phyloP scores from a whole-genome alignment of 2,797 vertebrate genomes.

The Paedocypris micromegethes region DNA sequence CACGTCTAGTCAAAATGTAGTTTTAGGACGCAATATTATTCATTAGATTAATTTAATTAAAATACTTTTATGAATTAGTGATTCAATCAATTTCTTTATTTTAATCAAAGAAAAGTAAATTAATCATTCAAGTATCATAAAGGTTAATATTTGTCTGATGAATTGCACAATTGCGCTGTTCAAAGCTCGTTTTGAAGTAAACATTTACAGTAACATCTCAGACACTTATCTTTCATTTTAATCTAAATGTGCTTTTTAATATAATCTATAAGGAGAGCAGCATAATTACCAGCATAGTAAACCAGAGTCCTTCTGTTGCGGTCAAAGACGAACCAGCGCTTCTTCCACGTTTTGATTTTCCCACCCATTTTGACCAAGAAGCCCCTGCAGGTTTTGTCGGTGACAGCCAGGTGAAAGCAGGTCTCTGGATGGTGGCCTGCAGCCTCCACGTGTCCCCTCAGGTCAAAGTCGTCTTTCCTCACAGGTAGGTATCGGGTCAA shows the following conservation, averaged over 20 bases:
- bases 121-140: too few relatives aligned
- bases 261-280: neutral
- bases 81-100: too few relatives aligned
- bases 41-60: too few relatives aligned
- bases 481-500: slow-evolving; percentile 88
- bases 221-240: neutral
- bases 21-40: neutral
- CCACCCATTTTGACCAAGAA: slow-evolving; percentile 96
- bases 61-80: too few relatives aligned
- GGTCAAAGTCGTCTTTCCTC: slow-evolving; percentile 89
- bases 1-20: neutral
- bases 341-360: slow-evolving; percentile 98
- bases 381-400: slow-evolving; percentile 91
- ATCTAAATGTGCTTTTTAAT: neutral
- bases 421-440: slow-evolving; percentile 88
- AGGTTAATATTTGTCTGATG: too few relatives aligned
- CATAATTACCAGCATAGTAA: slow-evolving; percentile 81
- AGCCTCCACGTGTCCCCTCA: slow-evolving; percentile 84
- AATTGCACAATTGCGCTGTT: too few relatives aligned
- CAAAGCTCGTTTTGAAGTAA: too few relatives aligned
- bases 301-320: slow-evolving; percentile 89
- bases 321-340: slow-evolving; percentile 96
- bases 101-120: too few relatives aligned
- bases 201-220: neutral
- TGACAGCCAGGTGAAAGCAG: slow-evolving; percentile 88